phyloP scores from a whole-genome alignment of 53 echinoderm and acorn worm genomes.

The Mesocentrotus franciscanus region DNA sequence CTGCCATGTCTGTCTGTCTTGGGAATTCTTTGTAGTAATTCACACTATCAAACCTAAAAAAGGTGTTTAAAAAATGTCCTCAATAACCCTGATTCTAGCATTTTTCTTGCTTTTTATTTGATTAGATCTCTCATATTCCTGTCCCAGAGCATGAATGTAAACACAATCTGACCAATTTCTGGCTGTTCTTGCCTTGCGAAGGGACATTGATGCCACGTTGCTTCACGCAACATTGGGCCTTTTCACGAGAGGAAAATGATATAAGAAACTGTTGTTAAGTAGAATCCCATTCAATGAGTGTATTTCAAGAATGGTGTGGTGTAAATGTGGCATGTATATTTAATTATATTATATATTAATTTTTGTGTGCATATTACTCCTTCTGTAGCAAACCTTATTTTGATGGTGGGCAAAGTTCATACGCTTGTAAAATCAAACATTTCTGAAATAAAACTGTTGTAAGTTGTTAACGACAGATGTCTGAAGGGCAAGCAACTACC shows the following conservation, averaged over 20 bases:
- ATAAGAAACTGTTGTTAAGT: neutral
- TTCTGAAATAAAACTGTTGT: too few species aligned
- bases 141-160: neutral
- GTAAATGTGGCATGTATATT: too few species aligned
- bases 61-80: neutral
- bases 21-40: neutral
- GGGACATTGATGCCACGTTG: neutral
- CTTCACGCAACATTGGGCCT: neutral
- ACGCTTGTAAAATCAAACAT: too few species aligned
- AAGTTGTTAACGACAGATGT: too few species aligned
- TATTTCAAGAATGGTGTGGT: too few species aligned
- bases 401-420: too few species aligned
- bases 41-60: neutral
- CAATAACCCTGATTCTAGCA: constrained; percentile 2
- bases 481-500: too few species aligned
- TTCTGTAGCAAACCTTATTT: too few species aligned
- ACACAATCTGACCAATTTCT: neutral
- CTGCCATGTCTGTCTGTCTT: neutral
- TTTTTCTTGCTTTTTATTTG: neutral
- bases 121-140: neutral
- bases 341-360: too few species aligned
- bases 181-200: neutral
- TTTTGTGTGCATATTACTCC: too few species aligned
- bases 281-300: too few species aligned
- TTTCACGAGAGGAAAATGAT: neutral